Evolutionary conservation across 2,797 vertebrate genomes (phyloP).

Genomic region (Heteromormyrus szaboi): DNA sequence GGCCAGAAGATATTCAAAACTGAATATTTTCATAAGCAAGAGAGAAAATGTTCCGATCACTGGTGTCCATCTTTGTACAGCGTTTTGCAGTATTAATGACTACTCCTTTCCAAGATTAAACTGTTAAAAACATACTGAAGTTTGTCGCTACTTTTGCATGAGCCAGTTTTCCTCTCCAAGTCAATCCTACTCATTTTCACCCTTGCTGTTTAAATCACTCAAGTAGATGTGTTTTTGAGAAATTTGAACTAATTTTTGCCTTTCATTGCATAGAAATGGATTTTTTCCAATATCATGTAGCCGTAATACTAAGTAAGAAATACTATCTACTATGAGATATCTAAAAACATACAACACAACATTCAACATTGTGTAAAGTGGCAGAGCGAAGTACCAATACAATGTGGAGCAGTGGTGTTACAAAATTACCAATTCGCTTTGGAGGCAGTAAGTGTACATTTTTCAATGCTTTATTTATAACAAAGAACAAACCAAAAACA

Average conservation of each 20-base stretch:
- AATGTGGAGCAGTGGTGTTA: not conserved
- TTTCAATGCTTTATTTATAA: not conserved
- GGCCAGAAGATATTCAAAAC: not conserved
- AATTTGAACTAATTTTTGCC: not conserved
- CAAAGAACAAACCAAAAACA: not conserved
- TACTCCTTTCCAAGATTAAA: not conserved
- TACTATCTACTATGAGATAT: not conserved
- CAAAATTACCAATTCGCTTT: not conserved
- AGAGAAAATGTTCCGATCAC: not conserved
- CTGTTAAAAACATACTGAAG: not conserved
- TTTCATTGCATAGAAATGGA: not conserved
- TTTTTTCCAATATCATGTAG: not conserved
- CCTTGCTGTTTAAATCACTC: not conserved
- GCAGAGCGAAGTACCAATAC: not conserved
- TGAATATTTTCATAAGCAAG: not conserved
- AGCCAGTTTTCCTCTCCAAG: not conserved
- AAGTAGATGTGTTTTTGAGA: not conserved
- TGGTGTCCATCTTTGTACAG: not conserved
- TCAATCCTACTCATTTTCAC: not conserved
- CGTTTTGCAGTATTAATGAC: not conserved
- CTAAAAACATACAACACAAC: not conserved
- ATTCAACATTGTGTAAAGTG: not conserved
- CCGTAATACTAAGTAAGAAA: not conserved
- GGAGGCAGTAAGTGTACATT: not conserved
- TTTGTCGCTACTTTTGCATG: not conserved